Evolutionary conservation across 2,797 vertebrate species (phyloP), one percentile per base, ranked within the genome.

Genomic region (Toxotes lorentzi): DNA sequence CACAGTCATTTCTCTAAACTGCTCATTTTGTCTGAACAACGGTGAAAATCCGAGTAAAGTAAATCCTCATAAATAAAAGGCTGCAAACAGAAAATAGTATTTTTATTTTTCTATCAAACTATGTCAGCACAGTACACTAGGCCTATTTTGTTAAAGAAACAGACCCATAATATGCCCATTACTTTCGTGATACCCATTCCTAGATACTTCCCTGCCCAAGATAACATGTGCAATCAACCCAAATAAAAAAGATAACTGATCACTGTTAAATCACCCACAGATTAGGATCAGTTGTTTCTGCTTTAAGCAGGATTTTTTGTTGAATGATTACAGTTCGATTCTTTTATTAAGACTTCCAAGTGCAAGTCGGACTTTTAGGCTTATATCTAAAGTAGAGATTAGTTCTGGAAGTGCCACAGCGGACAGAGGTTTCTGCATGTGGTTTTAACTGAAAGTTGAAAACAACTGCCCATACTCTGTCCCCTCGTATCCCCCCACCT

Each of bases 371-470:
- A 10, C 40, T 60, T 71, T 50, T 11, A 30, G 4, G 21, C 23
- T 27, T n/a, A 66, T 56, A 61, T 54, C 51, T 62, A 16, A n/a
- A n/a, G 24, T n/a, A 14, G 30, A 74, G 56, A 59, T 21, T 3
- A 14, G 24, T 5, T 58, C 24, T 53, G 13, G 10, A 23, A 23
- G 30, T 40, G 66, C 40, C 16, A 3, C 54, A 78, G 41, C 76
- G 80, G 83, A 82, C 80, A 85, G 32, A 82, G 43, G 11, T 66
- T 51, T 57, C 43, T 79, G 74, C 70, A 79, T 41, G 83, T 85
- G 85, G 86, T 87, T 92, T 85, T 77, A 91, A 91, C 83, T 83
- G 86, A 84, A 86, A 83, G 30, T 59, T 68, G 35, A 82, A 84
- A 83, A 80, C 59, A 80, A 72, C 58, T 67, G 5, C 41, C 53